Conservation (phyloP, 1,140 invertebrate species). For the Chironomus tepperi region DNA sequence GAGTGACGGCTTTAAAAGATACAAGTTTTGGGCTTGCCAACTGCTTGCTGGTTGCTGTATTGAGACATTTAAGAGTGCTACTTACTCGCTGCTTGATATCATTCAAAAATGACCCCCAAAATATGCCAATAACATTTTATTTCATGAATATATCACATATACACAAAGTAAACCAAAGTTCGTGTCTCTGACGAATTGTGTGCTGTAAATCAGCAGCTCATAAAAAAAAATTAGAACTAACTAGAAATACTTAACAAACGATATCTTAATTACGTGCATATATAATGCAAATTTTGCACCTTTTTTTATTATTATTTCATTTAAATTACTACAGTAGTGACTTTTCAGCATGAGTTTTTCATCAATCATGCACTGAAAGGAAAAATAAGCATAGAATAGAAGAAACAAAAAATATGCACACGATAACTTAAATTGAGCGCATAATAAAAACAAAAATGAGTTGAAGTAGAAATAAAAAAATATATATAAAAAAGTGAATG, state of each 20-base stretch:
- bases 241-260: not conserved
- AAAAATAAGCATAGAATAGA: not conserved
- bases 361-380: not conserved
- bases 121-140: no score
- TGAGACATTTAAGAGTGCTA: no score
- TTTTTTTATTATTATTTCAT: not conserved
- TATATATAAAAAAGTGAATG: not conserved
- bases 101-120: no score
- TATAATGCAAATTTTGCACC: conserved; percentile 8
- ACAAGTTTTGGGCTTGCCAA: no score
- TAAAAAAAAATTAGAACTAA: not conserved
- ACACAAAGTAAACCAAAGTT: no score
- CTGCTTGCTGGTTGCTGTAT: no score
- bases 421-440: not conserved
- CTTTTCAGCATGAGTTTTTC: not conserved
- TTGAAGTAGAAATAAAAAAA: no score
- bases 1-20: no score
- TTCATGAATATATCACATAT: no score
- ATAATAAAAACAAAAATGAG: no score
- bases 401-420: not conserved
- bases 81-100: no score
- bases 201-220: not conserved
- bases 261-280: not conserved
- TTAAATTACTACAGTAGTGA: not conserved
- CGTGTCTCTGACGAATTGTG: no score